Base-by-base conservation (phyloP, 2,888 invertebrate genomes). In the Autographa pulchrina region DNA sequence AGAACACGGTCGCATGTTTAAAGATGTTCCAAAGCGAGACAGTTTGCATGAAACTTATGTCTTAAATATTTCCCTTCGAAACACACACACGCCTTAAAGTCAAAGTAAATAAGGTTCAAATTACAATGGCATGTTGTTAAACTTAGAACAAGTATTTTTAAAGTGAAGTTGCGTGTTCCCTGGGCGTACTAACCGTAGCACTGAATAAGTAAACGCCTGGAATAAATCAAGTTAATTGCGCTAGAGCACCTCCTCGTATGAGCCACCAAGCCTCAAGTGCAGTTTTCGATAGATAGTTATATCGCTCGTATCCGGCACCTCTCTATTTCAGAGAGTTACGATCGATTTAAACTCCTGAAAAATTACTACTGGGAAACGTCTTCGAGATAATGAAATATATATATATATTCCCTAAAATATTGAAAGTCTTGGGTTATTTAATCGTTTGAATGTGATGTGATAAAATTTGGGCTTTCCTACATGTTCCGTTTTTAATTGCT, bases 151-250 rank as follows among this genome's bases (percentile, higher is more conserved):
- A 81, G 75, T 70, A 73, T 79, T 81, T 84, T 84, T 79, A 54
- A 74, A 76, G 58, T 78, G 74, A 76, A 82, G 84, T 84, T 83
- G 83, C 83, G 83, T 84, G 84, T 81, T 84, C 75, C 67, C 74
- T 71, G 84, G 77, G 92, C 91, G 90, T 89, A 91, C 91, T 91
- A 93, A 92, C 92, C 89, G 91, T 91, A 92, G 92, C 91, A 93
- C 92, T 95, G 94, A 94, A 95, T 95, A 95, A 95, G 95, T 95
- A 96, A 96, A 95, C 93, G 95, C 90, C 88, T 85, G 88, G 85
- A 90, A 95, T 96, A 96, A 96, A 96, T 96, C 96, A 96, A 94
- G 96, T 94, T 96, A 96, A 96, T 96, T 96, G 96, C 94, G 88
- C 88, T 85, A 87, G 89, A 90, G 94, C 92, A 93, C 94, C 94